Evolutionary conservation across 2,113 vertebrate species (phyloP), one percentile per base, ranked within the genome.

Genomic region (Prolemur simus): DNA sequence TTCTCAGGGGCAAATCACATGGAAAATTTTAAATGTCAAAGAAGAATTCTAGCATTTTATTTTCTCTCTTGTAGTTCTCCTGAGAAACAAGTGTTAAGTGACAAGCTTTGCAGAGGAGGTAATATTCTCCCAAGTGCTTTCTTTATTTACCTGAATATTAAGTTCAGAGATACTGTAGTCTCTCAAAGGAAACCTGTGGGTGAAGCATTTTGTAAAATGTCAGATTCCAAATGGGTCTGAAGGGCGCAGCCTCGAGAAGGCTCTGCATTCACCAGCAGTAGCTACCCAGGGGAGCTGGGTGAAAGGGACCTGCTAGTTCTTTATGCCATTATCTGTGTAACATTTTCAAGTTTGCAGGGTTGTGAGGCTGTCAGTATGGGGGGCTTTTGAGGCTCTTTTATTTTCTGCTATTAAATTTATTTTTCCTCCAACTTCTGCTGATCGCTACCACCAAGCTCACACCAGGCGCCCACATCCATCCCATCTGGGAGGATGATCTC

Each of bases 391-490:
- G 32, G 13, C 32, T 80, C 8, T 8, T 6, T 8, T 29, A 47
- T 8, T 37, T 47, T 21, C 32, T 74, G 9, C 32, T 17, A 2
- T 69, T 18, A 42, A 39, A 27, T 45, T 34, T n/a, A 45, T 47
- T 37, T 25, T 56, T 25, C 45, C 39, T 77, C 49, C 74, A 8
- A 0, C 32, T 8, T 69, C 66, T 18, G 20, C 77, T 18, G 3
- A 7, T 74, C 4, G 3, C 18, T 1, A 4, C 56, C 42, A 7
- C n/a, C 42, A 83, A 34, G 6, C 32, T 47, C 4, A 12, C 2
- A 0, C 52, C 74, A 23, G 39, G 20, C 15, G 6, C 27, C 12
- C 18, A 0, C 0, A 0, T 9, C 42, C 45, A 27, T 11, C n/a
- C 23, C 52, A 8, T 23, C 34, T 7, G 34, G 63, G 39, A 89